phyloP scores from a whole-genome alignment of 2,888 invertebrate genomes.

The Leucophora obtusa region DNA sequence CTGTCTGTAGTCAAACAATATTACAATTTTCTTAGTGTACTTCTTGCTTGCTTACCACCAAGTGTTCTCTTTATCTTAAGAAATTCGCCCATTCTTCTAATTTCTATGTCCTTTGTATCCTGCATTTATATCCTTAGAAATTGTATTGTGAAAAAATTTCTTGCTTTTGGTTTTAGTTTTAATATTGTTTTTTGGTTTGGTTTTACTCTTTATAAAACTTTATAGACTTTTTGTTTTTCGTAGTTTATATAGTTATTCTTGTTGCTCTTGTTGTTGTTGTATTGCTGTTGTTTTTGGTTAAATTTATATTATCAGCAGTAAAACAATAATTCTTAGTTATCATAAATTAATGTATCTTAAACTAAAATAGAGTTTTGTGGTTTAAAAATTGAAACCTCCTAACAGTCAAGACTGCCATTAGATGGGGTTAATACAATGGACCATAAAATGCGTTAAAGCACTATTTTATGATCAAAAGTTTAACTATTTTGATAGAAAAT shows the following conservation, averaged over 20 bases:
- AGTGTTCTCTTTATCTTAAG: too few species aligned
- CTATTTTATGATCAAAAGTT: too few species aligned
- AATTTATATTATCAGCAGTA: constrained; percentile 41
- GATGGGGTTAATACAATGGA: too few species aligned
- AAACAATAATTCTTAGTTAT: constrained; percentile 47
- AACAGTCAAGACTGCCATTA: background rate
- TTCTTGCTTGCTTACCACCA: too few species aligned
- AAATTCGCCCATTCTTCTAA: background rate
- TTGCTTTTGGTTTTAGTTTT: constrained; percentile 2
- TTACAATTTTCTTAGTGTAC: too few species aligned
- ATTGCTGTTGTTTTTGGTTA: constrained; percentile 5
- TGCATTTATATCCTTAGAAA: background rate
- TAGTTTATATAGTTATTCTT: constrained; percentile 20
- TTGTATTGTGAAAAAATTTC: background rate
- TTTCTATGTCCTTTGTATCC: background rate
- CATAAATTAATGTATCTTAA: constrained; percentile 39
- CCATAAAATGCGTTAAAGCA: too few species aligned
- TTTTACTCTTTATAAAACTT: constrained; percentile 46
- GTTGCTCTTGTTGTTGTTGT: constrained; percentile 6
- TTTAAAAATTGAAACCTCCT: background rate
- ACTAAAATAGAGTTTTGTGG: constrained; percentile 17
- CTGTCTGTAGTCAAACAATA: too few species aligned
- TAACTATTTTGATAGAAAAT: too few species aligned
- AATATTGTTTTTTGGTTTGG: constrained; percentile 20
- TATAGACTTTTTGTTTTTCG: constrained; percentile 43